Conservation (phyloP, 2,888 invertebrate genomes). For the Schrankia costaestrigalis region DNA sequence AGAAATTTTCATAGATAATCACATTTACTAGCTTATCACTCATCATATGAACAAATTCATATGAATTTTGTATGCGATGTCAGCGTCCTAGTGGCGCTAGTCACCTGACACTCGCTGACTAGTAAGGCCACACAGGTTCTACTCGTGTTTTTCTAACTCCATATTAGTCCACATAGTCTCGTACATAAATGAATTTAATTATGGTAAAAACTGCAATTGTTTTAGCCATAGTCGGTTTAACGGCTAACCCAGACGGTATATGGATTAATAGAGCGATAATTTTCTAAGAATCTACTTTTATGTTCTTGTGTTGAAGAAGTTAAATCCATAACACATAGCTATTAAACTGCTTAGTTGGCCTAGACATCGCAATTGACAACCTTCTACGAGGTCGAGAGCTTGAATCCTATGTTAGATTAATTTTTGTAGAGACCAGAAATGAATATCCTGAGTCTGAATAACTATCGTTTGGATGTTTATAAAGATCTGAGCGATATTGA, state of each 20-base stretch:
- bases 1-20: slow-evolving; percentile 51
- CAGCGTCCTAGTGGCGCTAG: slow-evolving; percentile 57
- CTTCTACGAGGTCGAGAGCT: too few species aligned
- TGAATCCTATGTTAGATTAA: too few species aligned
- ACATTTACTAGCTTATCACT: slow-evolving; percentile 48
- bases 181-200: slow-evolving; percentile 46
- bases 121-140: slow-evolving; percentile 55
- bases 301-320: slow-evolving; percentile 9
- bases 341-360: too few species aligned
- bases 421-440: too few species aligned
- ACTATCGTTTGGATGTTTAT: slow-evolving; percentile 11
- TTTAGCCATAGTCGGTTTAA: slow-evolving; percentile 17
- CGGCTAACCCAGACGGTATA: slow-evolving; percentile 21
- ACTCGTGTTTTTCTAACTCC: slow-evolving; percentile 47
- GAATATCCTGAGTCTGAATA: too few species aligned
- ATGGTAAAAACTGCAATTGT: slow-evolving; percentile 42
- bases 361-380: too few species aligned
- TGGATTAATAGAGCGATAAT: slow-evolving; percentile 31
- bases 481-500: too few species aligned
- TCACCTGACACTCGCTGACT: slow-evolving; percentile 55
- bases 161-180: slow-evolving; percentile 40
- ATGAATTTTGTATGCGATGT: slow-evolving; percentile 56
- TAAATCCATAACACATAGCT: too few species aligned
- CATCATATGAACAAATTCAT: slow-evolving; percentile 60
- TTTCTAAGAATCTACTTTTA: slow-evolving; percentile 25